Evolutionary conservation across 2,888 invertebrate genomes (phyloP), one percentile per base, ranked within the genome.

Genomic region (Hemicrepidius hirtus): DNA sequence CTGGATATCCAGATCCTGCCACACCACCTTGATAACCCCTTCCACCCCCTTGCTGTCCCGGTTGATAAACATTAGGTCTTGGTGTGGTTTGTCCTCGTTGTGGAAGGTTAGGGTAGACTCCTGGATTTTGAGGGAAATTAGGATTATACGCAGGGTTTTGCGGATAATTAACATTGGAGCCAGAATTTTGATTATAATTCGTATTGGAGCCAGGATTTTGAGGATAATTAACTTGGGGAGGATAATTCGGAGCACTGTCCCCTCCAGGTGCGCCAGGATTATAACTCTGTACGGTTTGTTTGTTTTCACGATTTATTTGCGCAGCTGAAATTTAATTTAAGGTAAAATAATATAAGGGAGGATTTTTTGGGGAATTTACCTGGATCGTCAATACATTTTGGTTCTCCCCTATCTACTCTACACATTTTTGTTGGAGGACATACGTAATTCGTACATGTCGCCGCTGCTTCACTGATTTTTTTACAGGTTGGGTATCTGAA

Each of bases 401-500:
- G 86, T 12, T 83, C 83, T 44, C 79, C 79, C 9, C 83, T 82
- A 64, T 85, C 85, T 80, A 86, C 80, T 59, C 78, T 82, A 74
- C 87, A 87, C 10, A 81, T 82, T 76, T 85, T 84, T 0, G 85
- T 85, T 3, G 86, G 86, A 3, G 87, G 86, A 71, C 87, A 87
- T 13, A 86, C 82, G 73, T 82, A 86, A 9, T 81, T 84, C 5
- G 80, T 74, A 71, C 87, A 87, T 0, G 84, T 81, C 35, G 81
- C 78, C 6, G 77, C 78, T 4, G 79, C 75, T 49, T 77, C 75
- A 2, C 76, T 75, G 7, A 76, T 73, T 76, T 77, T 83, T 77
- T 85, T 82, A 70, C 87, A 87, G 3, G 86, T 86, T 40, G 87
- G 87, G 77, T 86, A 87, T 65, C 87, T 87, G n/a, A 9, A 46